Conservation (phyloP, 1,140 invertebrate species). For the Glossosoma conforme region DNA sequence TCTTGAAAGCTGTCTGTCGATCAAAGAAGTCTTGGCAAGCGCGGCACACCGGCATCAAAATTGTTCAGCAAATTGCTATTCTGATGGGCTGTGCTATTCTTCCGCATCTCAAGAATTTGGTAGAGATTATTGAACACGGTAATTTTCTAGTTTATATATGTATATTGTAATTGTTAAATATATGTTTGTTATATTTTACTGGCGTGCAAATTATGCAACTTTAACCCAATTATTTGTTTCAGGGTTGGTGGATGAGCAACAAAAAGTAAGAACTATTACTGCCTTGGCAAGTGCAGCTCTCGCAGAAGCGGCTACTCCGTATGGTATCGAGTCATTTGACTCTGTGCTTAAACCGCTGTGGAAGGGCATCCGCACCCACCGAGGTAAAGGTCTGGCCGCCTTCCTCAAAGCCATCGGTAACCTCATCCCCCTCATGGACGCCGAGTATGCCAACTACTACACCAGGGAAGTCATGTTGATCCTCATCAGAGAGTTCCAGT, state of each 20-base stretch:
- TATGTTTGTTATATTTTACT: background rate
- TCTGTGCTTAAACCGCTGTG: slow-evolving; percentile 98
- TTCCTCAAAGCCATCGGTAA: slow-evolving; percentile 99
- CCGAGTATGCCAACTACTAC: slow-evolving; percentile 99
- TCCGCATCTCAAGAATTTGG: slow-evolving; percentile 94
- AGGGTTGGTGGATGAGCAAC: slow-evolving; percentile 78
- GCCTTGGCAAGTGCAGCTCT: slow-evolving; percentile 96
- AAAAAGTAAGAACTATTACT: slow-evolving; percentile 94
- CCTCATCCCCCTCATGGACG: slow-evolving; percentile 98
- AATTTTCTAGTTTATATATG: slow-evolving; percentile 32
- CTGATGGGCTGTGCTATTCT: slow-evolving; percentile 99
- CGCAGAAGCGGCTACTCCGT: slow-evolving; percentile 97
- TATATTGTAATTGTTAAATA: background rate
- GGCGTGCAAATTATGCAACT: slow-evolving; percentile 5
- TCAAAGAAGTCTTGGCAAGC: slow-evolving; percentile 99
- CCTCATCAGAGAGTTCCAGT: slow-evolving; percentile 98
- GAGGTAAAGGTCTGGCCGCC: slow-evolving; percentile 97
- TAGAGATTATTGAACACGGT: slow-evolving; percentile 99
- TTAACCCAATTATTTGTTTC: slow-evolving; percentile 24
- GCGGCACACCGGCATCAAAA: slow-evolving; percentile 98
- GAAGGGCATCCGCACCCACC: slow-evolving; percentile 98
- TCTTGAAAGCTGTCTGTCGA: slow-evolving; percentile 98
- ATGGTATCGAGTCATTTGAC: slow-evolving; percentile 99
- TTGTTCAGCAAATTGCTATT: slow-evolving; percentile 99
- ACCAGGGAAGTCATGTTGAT: slow-evolving; percentile 99